A percentile compares a stretch with the other conserved stretches of the same genome.
These are phyloP conservation scores for Eurystomus gularis DNA, from an alignment of 2,113 vertebrate genomes.

Conservation along the genomic window DNA sequence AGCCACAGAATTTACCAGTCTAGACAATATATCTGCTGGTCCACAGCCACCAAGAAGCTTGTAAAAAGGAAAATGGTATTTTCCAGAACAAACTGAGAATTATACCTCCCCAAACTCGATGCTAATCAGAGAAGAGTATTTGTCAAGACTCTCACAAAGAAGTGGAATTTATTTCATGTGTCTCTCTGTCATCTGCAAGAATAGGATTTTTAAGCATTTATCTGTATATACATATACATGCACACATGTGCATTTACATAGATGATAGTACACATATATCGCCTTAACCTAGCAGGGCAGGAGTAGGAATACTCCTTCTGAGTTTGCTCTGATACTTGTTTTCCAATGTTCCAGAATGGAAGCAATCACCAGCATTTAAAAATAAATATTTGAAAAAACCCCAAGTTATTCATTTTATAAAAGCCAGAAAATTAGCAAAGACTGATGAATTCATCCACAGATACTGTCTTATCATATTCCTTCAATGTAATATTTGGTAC, in stretches of 20 bases:
- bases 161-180: not conserved
- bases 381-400: not conserved
- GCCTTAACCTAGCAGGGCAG: not conserved
- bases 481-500: not conserved
- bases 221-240: not conserved
- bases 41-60: not conserved
- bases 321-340: not conserved
- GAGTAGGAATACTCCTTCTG: not conserved
- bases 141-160: not conserved
- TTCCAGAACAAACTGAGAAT: not conserved
- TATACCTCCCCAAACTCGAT: not conserved
- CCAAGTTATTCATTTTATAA: not conserved
- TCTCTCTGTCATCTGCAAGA: not conserved
- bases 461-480: not conserved
- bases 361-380: not conserved
- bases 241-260: rapidly evolving
- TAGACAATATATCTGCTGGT: not conserved
- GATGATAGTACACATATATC: not conserved
- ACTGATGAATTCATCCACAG: not conserved
- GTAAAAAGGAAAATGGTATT: not conserved
- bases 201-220: not conserved
- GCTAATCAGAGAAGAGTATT: not conserved
- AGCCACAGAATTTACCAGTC: not conserved
- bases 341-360: not conserved
- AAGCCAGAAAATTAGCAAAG: not conserved